Evolutionary conservation across 64 coral and sea anemone species (phyloP).

Genomic region (Orbicella faveolata): DNA sequence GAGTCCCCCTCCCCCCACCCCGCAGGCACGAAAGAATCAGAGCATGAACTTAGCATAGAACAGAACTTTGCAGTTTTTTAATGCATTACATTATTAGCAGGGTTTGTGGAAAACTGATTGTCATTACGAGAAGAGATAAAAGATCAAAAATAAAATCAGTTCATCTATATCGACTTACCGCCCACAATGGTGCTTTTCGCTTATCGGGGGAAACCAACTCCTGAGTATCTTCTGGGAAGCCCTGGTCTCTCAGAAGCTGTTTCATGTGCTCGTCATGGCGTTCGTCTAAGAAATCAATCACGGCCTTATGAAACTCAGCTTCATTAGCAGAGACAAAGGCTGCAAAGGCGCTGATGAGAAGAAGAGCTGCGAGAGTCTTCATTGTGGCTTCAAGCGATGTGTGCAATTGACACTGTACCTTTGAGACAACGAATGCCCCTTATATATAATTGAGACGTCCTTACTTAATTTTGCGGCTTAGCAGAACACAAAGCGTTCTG

Average conservation of each 20-base stretch:
- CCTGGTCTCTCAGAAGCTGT: slow-evolving; percentile 12
- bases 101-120: no score
- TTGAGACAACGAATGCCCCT: background rate
- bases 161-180: background rate
- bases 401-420: background rate
- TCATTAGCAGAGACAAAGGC: slow-evolving; percentile 3
- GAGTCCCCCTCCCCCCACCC: no score
- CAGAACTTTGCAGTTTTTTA: no score
- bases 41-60: no score
- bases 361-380: slow-evolving; percentile 10
- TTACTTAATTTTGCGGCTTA: no score
- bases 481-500: no score
- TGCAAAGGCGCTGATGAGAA: background rate
- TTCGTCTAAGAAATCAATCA: slow-evolving; percentile 17
- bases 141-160: no score
- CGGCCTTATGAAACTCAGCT: background rate
- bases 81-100: no score
- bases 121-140: no score
- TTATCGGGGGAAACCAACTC: background rate
- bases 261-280: background rate
- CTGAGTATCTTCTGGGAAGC: background rate
- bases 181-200: no score
- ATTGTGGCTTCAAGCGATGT: slow-evolving; percentile 17
- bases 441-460: background rate
- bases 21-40: no score